Base-by-base conservation (phyloP, 2,113 vertebrate genomes). In the Scartelaos histophorus region DNA sequence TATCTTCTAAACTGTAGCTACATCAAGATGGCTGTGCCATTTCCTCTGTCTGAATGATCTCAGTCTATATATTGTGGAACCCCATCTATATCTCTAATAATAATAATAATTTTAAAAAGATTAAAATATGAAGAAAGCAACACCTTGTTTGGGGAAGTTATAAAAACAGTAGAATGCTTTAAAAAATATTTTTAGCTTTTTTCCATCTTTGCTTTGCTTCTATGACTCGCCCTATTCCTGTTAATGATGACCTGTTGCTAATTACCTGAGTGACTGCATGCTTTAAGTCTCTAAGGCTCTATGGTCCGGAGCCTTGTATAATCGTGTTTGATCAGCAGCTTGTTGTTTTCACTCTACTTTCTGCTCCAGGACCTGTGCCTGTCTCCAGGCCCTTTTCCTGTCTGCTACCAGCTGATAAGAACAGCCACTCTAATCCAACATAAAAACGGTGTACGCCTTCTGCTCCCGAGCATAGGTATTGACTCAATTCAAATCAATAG, bases 401-500 rank as follows among this genome's bases (percentile, higher is more conserved):
- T 68, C 85, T 87, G 89, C 82, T 85, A 83, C 86, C 81, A 76
- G 68, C 83, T 29, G 91, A 91, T 90, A 90, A 92, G 87, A 74
- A 79, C 81, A 71, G 15, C 70, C 73, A 70, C 72, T 88, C 80
- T 81, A 81, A 86, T 75, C 53, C 73, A 76, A 64, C 53, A 78
- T 78, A 69, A 87, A 87, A 87, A 85, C 80, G 84, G 80, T 76
- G 17, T 60, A 73, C 71, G 78, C 70, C 74, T 66, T 66, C 53
- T 19, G 74, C 68, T 57, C 70, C 34, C 25, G 66, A 66, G 73
- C 75, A 74, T 69, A 79, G 75, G 82, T 80, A 81, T 88, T 87
- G 90, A 90, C 83, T 79, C 80, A 87, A 88, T 89, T 89, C 79
- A 85, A 92, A 91, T 87, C 86, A 86, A 90, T 90, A 85, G 64